A percentile compares a stretch with the other conserved stretches of the same genome.
Conservation (phyloP, 2,888 invertebrate genomes). For the Lasius platythorax region DNA sequence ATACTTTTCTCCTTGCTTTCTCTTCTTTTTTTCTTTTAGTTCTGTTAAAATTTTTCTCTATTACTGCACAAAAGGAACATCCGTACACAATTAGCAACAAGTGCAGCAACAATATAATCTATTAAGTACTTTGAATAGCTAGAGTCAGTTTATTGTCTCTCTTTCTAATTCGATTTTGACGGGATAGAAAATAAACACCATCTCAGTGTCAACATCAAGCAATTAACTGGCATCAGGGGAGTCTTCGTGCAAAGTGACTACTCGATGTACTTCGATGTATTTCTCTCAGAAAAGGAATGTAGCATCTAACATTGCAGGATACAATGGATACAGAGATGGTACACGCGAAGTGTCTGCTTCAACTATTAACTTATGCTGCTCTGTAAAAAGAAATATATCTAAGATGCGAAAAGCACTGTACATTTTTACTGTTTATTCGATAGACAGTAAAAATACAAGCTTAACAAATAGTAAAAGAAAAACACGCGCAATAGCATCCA, state of each 20-base stretch:
- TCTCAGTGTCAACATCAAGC: not conserved
- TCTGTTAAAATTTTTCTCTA: too few relatives aligned
- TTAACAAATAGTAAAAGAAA: not conserved
- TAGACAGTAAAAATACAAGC: not conserved
- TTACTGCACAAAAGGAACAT: too few relatives aligned
- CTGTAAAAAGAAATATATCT: not conserved
- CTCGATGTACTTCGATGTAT: not conserved
- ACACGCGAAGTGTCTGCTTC: not conserved
- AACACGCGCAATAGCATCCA: not conserved
- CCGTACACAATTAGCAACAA: too few relatives aligned
- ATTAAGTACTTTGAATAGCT: too few relatives aligned
- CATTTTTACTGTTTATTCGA: not conserved
- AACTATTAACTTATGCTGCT: not conserved
- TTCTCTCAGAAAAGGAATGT: not conserved
- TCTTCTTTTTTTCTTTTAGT: too few relatives aligned
- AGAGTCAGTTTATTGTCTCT: too few relatives aligned
- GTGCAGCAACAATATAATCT: too few relatives aligned
- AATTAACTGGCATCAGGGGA: not conserved
- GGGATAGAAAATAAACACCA: not conserved
- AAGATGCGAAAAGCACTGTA: not conserved
- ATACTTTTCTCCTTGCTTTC: too few relatives aligned
- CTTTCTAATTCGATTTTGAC: not conserved
- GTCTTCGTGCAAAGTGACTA: not conserved
- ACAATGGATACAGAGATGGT: not conserved
- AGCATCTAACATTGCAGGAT: too few relatives aligned